These are phyloP conservation scores for Rhizomys pruinosus DNA, from an alignment of 2,113 vertebrate species.

Conservation along the genomic window DNA sequence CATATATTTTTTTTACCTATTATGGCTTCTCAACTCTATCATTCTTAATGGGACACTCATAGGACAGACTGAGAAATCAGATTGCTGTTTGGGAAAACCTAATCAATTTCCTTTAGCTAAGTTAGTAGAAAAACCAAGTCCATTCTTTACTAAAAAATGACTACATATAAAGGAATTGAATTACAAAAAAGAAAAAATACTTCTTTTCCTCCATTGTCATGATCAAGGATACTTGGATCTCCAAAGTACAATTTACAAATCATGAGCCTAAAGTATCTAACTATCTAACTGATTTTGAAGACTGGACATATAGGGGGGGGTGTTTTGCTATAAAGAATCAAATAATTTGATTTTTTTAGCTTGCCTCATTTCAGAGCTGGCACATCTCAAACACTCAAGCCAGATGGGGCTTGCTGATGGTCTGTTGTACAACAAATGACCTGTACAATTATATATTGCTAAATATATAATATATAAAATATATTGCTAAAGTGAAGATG, in stretches of 20 bases:
- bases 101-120: not conserved
- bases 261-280: not conserved
- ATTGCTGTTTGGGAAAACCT: not conserved
- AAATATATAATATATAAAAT: too few species aligned
- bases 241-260: not conserved
- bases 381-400: not conserved
- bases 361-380: not conserved
- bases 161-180: not conserved
- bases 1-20: not conserved
- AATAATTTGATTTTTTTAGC: too few species aligned
- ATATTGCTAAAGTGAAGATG: not conserved
- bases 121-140: not conserved
- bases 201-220: not conserved
- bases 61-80: not conserved
- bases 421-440: not conserved
- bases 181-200: not conserved
- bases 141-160: not conserved
- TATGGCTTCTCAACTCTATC: not conserved
- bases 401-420: not conserved
- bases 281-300: constrained; percentile 31
- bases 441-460: not conserved
- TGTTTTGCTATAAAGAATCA: not conserved
- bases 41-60: not conserved
- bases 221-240: not conserved
- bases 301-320: not conserved